Conservation (phyloP, 2,888 invertebrate species). For the Apodemia mormo region DNA sequence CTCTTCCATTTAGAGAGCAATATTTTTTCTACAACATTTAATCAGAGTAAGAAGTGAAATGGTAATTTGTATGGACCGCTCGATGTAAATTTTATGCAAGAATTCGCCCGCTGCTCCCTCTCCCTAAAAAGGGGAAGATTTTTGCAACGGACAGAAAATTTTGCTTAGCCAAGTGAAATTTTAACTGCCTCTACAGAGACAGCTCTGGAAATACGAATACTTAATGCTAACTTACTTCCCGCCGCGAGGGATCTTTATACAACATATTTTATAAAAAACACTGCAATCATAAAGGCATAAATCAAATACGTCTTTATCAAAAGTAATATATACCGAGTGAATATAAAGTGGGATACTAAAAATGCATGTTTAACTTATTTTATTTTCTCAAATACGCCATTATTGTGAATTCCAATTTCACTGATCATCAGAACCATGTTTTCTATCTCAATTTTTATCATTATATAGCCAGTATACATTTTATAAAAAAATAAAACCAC, state of each 20-base stretch:
- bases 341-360: too few relatives aligned
- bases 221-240: conserved; percentile 80
- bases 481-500: too few relatives aligned
- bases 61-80: conserved; percentile 82
- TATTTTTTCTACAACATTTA: conserved; percentile 82
- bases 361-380: too few relatives aligned
- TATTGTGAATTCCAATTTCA: too few relatives aligned
- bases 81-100: conserved; percentile 82
- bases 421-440: too few relatives aligned
- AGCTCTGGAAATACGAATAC: conserved; percentile 78
- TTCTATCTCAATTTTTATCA: too few relatives aligned
- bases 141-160: conserved; percentile 80
- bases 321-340: too few relatives aligned
- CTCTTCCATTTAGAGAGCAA: conserved; percentile 78
- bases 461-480: too few relatives aligned
- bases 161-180: conserved; percentile 82
- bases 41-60: conserved; percentile 81
- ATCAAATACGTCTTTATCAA: too few relatives aligned
- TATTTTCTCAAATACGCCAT: too few relatives aligned
- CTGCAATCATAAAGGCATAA: neutral
- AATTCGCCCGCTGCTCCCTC: conserved; percentile 73
- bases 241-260: conserved; percentile 77
- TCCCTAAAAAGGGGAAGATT: conserved; percentile 75
- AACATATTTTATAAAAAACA: conserved; percentile 64
- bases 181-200: conserved; percentile 80